phyloP scores from a whole-genome alignment of 2,888 invertebrate species.

The Schizaphis graminum region DNA sequence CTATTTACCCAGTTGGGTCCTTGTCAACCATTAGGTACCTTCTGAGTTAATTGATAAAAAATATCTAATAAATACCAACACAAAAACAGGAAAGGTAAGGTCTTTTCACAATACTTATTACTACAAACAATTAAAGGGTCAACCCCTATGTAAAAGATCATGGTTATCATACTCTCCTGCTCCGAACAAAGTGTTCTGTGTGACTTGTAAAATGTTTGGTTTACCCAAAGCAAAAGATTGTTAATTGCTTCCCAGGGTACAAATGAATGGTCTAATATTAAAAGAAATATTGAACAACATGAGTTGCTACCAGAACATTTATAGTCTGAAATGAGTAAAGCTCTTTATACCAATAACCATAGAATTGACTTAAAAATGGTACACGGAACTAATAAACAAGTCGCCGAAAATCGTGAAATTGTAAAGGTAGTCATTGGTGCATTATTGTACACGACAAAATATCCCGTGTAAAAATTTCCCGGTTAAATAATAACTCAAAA shows the following conservation, averaged over 20 bases:
- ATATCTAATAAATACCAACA: neutral
- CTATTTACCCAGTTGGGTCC: slow-evolving; percentile 25
- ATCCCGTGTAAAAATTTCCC: too few relatives aligned
- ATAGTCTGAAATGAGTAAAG: too few relatives aligned
- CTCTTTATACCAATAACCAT: too few relatives aligned
- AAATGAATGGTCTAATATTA: slow-evolving; percentile 32
- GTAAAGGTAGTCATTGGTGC: too few relatives aligned
- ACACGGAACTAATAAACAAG: too few relatives aligned
- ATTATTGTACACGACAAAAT: too few relatives aligned
- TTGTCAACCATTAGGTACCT: slow-evolving; percentile 13
- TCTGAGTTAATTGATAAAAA: neutral
- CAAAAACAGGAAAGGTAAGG: slow-evolving; percentile 19
- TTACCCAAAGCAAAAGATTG: neutral
- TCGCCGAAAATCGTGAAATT: too few relatives aligned
- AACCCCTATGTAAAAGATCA: slow-evolving; percentile 17
- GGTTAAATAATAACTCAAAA: too few relatives aligned
- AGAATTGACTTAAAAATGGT: too few relatives aligned
- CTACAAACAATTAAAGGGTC: slow-evolving; percentile 16
- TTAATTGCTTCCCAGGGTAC: neutral
- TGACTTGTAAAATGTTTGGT: slow-evolving; percentile 19
- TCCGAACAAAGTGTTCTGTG: slow-evolving; percentile 15
- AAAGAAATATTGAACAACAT: slow-evolving; percentile 29
- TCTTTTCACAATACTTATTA: slow-evolving; percentile 12
- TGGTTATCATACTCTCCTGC: slow-evolving; percentile 29
- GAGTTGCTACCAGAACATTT: too few relatives aligned